Conservation (phyloP, 2,797 vertebrate genomes). For the Odontamblyopus lacepedii region DNA sequence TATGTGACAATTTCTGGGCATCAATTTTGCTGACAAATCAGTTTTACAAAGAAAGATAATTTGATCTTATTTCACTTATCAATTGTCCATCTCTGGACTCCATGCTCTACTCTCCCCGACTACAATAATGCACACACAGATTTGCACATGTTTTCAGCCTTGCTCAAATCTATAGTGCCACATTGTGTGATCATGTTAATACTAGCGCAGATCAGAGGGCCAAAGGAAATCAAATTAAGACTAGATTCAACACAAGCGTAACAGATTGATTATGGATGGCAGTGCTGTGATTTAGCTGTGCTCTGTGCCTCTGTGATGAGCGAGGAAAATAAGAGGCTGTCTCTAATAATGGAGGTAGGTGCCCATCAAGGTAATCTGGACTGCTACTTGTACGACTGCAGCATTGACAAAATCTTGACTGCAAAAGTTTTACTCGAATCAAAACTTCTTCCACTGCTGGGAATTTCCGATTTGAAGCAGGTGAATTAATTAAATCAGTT, state of each 20-base stretch:
- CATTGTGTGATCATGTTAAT: conserved; percentile 9
- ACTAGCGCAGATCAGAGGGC: conserved; percentile 19
- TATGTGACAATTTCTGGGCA: too few species aligned
- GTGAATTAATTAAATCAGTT: conserved; percentile 53
- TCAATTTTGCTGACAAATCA: too few species aligned
- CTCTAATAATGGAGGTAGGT: conserved; percentile 24
- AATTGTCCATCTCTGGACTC: neutral
- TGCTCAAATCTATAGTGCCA: neutral
- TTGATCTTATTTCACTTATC: neutral
- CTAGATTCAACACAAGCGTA: conserved; percentile 21
- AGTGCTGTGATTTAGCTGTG: conserved; percentile 26
- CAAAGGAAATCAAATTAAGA: conserved; percentile 25
- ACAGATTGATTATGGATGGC: conserved; percentile 34
- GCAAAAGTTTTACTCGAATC: conserved; percentile 14
- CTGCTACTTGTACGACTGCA: conserved; percentile 4
- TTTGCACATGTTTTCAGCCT: neutral
- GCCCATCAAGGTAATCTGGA: conserved; percentile 28
- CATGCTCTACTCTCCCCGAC: neutral
- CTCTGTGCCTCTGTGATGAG: conserved; percentile 31
- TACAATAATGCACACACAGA: conserved; percentile 28
- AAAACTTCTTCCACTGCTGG: neutral
- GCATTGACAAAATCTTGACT: conserved; percentile 24
- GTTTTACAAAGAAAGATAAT: too few species aligned
- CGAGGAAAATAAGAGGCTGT: conserved; percentile 16
- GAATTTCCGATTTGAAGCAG: conserved; percentile 31